A percentile compares a stretch with the other conserved stretches of the same genome.
phyloP scores from a whole-genome alignment of 2,113 vertebrate genomes.

The Tonatia bakeri region DNA sequence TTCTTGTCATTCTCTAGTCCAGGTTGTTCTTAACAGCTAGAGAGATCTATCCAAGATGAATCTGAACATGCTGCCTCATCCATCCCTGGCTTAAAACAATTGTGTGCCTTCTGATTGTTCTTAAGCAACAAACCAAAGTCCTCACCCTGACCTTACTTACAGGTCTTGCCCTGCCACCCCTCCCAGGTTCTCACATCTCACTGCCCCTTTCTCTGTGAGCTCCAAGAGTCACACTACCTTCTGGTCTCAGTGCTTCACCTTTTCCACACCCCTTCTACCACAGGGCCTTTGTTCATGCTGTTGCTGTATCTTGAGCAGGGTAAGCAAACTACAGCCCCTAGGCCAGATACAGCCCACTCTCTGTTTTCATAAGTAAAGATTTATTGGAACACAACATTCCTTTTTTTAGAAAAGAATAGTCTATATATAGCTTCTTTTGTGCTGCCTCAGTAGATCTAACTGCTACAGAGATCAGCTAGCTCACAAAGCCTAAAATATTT shows the following conservation, averaged over 20 bases:
- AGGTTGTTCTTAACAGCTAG: neutral
- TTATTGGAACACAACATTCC: neutral
- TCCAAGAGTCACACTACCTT: neutral
- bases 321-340: neutral
- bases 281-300: neutral
- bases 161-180: neutral
- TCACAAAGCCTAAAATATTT: conserved; percentile 11
- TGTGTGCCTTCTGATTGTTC: neutral
- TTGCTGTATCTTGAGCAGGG: neutral
- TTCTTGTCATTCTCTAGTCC: neutral
- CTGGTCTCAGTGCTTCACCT: neutral
- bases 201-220: neutral
- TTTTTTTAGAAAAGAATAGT: neutral
- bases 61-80: neutral
- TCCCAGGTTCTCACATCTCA: neutral
- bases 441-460: neutral
- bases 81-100: neutral
- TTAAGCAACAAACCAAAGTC: neutral
- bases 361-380: neutral
- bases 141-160: neutral
- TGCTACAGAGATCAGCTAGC: neutral
- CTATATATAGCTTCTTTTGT: neutral
- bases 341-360: neutral
- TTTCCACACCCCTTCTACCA: neutral
- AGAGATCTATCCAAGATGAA: neutral